Conservation (phyloP, 2,888 invertebrate genomes). For the Noctua pronuba region DNA sequence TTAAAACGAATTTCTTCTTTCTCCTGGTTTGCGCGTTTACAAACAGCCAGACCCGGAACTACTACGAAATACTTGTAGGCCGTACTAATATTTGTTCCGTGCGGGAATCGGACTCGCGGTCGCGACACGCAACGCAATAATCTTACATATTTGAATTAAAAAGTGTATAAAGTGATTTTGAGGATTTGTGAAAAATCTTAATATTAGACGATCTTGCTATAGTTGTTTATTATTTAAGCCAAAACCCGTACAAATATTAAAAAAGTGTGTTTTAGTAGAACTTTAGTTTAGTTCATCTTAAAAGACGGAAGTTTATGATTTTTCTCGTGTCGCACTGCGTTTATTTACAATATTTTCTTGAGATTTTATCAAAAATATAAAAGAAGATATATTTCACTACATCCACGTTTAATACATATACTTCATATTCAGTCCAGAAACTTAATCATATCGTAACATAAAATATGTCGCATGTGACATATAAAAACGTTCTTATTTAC, state of each 20-base stretch:
- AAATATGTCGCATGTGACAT: constrained; percentile 25
- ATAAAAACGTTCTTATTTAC: constrained; percentile 20
- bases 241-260: neutral
- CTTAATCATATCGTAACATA: constrained; percentile 36
- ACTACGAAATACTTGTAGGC: too few species aligned
- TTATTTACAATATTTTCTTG: neutral
- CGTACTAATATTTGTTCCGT: too few species aligned
- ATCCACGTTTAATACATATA: constrained; percentile 13
- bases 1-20: too few species aligned
- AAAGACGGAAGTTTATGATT: constrained; percentile 15
- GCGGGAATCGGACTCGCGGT: too few species aligned
- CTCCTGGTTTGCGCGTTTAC: too few species aligned
- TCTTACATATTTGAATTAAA: neutral
- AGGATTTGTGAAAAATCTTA: neutral
- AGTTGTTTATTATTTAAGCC: neutral
- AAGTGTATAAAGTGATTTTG: neutral
- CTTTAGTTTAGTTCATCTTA: constrained; percentile 3
- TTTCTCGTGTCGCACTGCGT: constrained; percentile 45
- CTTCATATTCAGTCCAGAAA: constrained; percentile 41
- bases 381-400: neutral
- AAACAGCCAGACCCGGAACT: too few species aligned
- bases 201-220: neutral
- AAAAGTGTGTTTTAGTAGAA: neutral
- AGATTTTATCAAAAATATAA: constrained; percentile 17
- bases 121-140: too few species aligned